These are phyloP conservation scores for Naja naja DNA, from an alignment of 2,113 vertebrate genomes.

Conservation along the genomic window DNA sequence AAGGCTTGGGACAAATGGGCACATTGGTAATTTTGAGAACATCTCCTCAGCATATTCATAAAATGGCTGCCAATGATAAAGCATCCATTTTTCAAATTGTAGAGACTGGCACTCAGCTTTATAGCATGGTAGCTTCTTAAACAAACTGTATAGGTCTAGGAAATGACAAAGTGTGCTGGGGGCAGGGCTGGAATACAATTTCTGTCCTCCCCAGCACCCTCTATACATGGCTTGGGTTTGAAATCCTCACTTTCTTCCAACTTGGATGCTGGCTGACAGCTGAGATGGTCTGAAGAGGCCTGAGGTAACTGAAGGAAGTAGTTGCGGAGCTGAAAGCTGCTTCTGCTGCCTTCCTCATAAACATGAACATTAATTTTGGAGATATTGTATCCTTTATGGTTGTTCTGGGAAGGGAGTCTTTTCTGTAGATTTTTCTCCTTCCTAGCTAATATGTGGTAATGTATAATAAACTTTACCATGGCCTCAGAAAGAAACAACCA, in stretches of 20 bases:
- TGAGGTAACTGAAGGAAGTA: not conserved
- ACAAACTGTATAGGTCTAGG: not conserved
- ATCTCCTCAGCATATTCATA: not conserved
- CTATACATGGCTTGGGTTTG: not conserved
- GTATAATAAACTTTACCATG: not conserved
- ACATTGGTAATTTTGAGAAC: not conserved
- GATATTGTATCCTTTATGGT: not conserved
- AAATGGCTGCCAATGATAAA: not conserved
- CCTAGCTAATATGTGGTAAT: not conserved
- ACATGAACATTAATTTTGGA: not conserved
- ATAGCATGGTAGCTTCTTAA: not conserved
- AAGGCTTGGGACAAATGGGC: not conserved
- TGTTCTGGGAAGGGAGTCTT: not conserved
- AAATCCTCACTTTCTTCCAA: not conserved
- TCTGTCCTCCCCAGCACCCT: not conserved
- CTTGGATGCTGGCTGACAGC: not conserved
- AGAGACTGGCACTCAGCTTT: not conserved
- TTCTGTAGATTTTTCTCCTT: not conserved
- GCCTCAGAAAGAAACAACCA: not conserved
- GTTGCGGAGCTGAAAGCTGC: not conserved
- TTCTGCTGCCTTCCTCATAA: not conserved
- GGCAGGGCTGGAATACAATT: not conserved
- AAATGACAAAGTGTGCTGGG: not conserved
- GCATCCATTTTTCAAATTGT: not conserved
- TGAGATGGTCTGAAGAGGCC: not conserved